Base-by-base conservation (phyloP, 2,113 vertebrate species). In the Gorsachius goisagi region DNA sequence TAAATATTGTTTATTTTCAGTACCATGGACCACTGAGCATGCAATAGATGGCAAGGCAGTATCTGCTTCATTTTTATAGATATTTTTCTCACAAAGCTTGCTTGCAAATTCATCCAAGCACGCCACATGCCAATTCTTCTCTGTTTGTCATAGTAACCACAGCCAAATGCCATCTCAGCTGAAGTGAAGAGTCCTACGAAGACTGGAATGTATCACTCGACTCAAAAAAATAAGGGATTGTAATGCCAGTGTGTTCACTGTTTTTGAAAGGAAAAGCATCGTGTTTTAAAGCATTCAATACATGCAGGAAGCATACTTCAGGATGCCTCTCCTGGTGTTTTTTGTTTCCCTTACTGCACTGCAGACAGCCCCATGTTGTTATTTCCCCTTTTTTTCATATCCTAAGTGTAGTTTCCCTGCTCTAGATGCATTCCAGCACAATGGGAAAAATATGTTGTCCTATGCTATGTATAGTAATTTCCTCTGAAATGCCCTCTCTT, bases 271-370 rank as follows among this genome's bases (percentile, higher is more conserved):
- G 90, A 97, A 95, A 92, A 97, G 71, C 91, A 95, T 96, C 92
- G 30, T 91, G 79, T 97, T 97, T 96, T 95, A 95, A 98, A 97
- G 96, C 91, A 97, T 97, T 97, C 93, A 92, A 92, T 96, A 86
- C 88, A 91, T 91, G 94, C 95, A 93, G 94, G 97, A 97, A 90
- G 89, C 86, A 96, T 97, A 97, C 52, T 98, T 98, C 90, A 92
- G 89, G 88, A 88, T 96, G 95, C 92, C 90, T 96, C 96, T 97
- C 69, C 39, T 73, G 73, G 86, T 93, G 90, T 58, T 95, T 83
- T 89, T 91, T 97, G 83, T 97, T 97, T 97, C 75, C 84, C 92
- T 97, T 93, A 68, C 91, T 97, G 94, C 62, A 89, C 88, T 86
- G 89, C 89, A 98, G 94, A 98, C 95, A 97, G 85, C 64, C 78